These are phyloP conservation scores for Eumacrocentrus americanus DNA, from an alignment of 2,888 invertebrate genomes.

Conservation along the genomic window DNA sequence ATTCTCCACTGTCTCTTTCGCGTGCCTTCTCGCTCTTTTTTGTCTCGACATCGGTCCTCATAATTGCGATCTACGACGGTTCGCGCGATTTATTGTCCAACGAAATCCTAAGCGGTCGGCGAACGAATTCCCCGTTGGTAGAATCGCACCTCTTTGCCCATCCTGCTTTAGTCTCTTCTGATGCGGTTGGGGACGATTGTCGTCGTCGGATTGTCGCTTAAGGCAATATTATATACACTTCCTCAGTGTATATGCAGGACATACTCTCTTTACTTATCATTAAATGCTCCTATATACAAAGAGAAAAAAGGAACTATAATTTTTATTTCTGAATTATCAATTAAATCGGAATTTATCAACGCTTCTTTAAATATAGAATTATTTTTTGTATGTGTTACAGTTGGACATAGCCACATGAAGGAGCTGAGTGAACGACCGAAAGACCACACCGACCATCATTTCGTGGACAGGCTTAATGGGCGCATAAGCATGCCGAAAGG, in stretches of 20 bases:
- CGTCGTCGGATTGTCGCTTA: background rate
- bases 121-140: background rate
- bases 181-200: too few species aligned
- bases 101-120: background rate
- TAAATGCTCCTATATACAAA: too few species aligned
- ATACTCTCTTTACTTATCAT: background rate
- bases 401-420: too few species aligned
- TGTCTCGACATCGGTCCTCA: slow-evolving; percentile 26
- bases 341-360: too few species aligned
- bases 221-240: background rate
- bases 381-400: too few species aligned
- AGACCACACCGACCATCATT: background rate
- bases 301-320: too few species aligned
- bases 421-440: background rate
- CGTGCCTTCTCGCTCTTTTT: slow-evolving; percentile 19
- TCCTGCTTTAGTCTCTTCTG: too few species aligned
- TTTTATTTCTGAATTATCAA: too few species aligned
- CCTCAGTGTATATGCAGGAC: background rate
- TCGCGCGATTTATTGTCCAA: slow-evolving; percentile 31
- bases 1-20: background rate
- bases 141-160: background rate
- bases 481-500: background rate
- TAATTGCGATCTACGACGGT: slow-evolving; percentile 39
- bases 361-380: too few species aligned
- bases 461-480: background rate